Conservation (phyloP, 1,140 invertebrate species). For the Mycetomoellerius zeteki region DNA sequence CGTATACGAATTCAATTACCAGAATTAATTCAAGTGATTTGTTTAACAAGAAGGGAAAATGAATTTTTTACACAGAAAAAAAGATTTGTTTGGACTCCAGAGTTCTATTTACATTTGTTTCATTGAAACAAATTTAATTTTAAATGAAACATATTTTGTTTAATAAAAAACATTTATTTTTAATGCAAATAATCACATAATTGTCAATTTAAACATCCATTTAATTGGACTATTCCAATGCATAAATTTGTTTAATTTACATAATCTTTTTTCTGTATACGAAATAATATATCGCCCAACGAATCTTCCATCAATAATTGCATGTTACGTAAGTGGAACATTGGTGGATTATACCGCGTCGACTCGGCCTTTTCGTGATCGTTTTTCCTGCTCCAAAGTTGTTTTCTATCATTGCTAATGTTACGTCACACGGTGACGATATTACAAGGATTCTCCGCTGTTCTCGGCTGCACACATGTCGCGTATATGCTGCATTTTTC, state of each 20-base stretch:
- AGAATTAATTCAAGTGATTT: neutral
- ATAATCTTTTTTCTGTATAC: too few relatives aligned
- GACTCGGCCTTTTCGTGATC: neutral
- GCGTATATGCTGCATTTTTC: neutral
- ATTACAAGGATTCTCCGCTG: conserved; percentile 29
- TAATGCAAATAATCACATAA: too few relatives aligned
- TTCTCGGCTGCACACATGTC: conserved; percentile 7
- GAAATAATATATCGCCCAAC: neutral
- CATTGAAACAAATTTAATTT: too few relatives aligned
- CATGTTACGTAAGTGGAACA: conserved; percentile 1
- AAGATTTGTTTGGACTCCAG: too few relatives aligned
- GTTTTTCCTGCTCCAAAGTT: conserved; percentile 14
- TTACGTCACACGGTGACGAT: conserved; percentile 47
- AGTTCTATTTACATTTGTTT: too few relatives aligned
- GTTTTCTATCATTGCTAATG: conserved; percentile 35
- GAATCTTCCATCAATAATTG: conserved; percentile 12
- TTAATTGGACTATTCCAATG: too few relatives aligned
- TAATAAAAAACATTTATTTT: too few relatives aligned
- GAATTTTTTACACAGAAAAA: neutral
- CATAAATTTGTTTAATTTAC: too few relatives aligned
- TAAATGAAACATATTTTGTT: too few relatives aligned
- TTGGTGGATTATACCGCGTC: neutral
- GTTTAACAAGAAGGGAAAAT: too few relatives aligned
- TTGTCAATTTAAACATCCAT: too few relatives aligned
- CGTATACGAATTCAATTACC: neutral